phyloP scores from a whole-genome alignment of 2,888 invertebrate species.

The Drosophila prostipennis region DNA sequence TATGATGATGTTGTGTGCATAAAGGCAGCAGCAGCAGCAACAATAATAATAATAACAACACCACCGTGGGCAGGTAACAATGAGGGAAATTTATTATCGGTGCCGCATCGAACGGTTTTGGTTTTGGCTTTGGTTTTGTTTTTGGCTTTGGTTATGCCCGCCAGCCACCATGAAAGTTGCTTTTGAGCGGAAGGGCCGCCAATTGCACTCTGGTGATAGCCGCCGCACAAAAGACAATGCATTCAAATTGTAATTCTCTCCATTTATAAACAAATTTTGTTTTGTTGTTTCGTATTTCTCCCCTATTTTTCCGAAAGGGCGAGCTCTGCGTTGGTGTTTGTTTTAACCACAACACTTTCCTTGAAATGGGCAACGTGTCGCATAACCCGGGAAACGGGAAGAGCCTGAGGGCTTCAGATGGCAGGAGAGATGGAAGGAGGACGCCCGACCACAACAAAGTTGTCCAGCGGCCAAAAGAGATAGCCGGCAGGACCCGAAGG shows the following conservation, averaged over 20 bases:
- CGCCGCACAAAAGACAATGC: conserved; percentile 57
- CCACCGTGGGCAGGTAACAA: conserved; percentile 60
- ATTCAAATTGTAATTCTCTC: conserved; percentile 65
- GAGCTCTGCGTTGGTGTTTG: conserved; percentile 10
- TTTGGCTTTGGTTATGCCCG: conserved; percentile 28
- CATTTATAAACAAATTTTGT: conserved; percentile 13
- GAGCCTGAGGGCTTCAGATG: conserved; percentile 42
- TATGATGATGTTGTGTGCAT: conserved; percentile 78
- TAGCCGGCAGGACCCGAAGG: conserved; percentile 1
- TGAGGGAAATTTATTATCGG: conserved; percentile 76
- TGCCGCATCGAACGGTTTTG: conserved; percentile 71
- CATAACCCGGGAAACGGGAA: conserved; percentile 34
- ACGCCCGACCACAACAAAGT: conserved; percentile 63
- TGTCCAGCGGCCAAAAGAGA: conserved; percentile 18
- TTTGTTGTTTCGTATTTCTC: conserved; percentile 4
- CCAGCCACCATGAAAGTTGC: conserved; percentile 49
- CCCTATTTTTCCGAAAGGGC: conserved; percentile 24
- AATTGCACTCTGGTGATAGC: conserved; percentile 55
- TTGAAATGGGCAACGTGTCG: conserved; percentile 56
- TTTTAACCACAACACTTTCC: conserved; percentile 56
- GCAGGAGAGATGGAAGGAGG: conserved; percentile 21
- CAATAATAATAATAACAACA: conserved; percentile 22
- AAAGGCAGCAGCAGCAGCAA: conserved; percentile 30
- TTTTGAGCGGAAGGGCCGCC: conserved; percentile 67
- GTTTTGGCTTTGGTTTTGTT: conserved; percentile 26